phyloP scores from a whole-genome alignment of 2,113 vertebrate species.

The Atherinomorus stipes region DNA sequence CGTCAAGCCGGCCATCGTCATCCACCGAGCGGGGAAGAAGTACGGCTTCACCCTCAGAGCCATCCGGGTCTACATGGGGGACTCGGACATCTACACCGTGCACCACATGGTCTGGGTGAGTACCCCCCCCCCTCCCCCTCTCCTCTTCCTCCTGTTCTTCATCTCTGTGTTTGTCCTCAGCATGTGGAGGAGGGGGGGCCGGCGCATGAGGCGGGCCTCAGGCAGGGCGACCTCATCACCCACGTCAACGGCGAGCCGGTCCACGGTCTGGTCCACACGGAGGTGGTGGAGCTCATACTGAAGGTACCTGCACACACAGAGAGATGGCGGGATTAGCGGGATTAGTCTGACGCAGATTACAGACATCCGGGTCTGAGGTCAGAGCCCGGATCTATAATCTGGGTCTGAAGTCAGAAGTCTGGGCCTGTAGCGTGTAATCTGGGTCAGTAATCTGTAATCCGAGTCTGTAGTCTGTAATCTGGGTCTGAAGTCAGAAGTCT shows the following conservation, averaged over 20 bases:
- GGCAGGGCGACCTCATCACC: constrained; percentile 95
- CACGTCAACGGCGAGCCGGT: constrained; percentile 97
- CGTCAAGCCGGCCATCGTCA: constrained; percentile 90
- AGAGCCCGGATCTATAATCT: too few relatives aligned
- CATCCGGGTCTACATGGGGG: constrained; percentile 98
- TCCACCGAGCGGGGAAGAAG: constrained; percentile 95
- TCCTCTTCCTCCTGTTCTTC: neutral
- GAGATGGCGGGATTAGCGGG: too few relatives aligned
- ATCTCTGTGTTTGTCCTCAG: constrained; percentile 74
- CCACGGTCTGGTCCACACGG: constrained; percentile 95
- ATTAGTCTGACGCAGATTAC: too few relatives aligned
- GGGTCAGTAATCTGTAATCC: too few relatives aligned
- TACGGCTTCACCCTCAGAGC: constrained; percentile 97
- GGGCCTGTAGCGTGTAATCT: too few relatives aligned
- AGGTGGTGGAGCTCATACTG: constrained; percentile 96
- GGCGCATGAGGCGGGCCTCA: constrained; percentile 92
- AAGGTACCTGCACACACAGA: constrained; percentile 86
- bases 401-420: too few relatives aligned
- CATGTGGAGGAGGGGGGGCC: constrained; percentile 94
- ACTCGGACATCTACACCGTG: constrained; percentile 95
- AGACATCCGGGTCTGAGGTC: too few relatives aligned
- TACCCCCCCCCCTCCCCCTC: neutral
- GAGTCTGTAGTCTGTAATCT: too few relatives aligned
- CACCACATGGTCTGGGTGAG: constrained; percentile 99
- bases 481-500: too few relatives aligned